Base-by-base conservation (phyloP, 1,140 invertebrate species). In the Trichonephila clavata region DNA sequence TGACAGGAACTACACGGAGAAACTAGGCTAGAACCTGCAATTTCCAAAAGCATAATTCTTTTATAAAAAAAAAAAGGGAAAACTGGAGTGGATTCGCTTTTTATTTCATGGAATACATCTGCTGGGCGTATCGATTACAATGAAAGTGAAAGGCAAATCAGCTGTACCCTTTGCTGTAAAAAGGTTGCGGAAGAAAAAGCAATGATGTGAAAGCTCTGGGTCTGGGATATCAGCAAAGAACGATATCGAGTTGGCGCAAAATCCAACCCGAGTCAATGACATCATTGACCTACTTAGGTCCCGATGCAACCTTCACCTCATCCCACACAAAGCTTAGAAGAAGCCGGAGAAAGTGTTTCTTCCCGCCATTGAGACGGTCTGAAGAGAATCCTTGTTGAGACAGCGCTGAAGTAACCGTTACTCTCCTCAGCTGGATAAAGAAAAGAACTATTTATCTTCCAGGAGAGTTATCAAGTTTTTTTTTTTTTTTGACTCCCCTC, bases 71-170 rank as follows among this genome's bases (percentile, higher is more conserved):
- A n/a, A n/a, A n/a, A n/a, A n/a, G n/a, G n/a, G n/a, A 77, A 77
- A 77, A 77, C 63, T 68, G 63, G 63, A 68, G 68, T 77, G 68
- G 27, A 77, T 32, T 77, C 68, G 68, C 68, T 77, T 77, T 77
- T 27, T 27, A 77, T 77, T 77, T 77, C 68, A 77, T 32, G 14
- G 16, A 27, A 27, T 60, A 43, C 81, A 84, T 84, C 81, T 84
- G 81, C 81, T 16, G 14, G 43, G 81, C 24, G 57, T 84, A 84
- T 84, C 81, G 81, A 84, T 84, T 84, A 84, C 81, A 84, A 84
- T 84, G 81, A 84, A 84, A 84, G 81, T 59, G 81, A 84, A 84
- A 84, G 50, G 81, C 81, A 43, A 59, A n/a, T 57, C 50, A 84
- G 68, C 68, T 59, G 71, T 80, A 27, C 24, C 39, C 60, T 20